Evolutionary conservation across 2,113 vertebrate species (phyloP), one percentile per base, ranked within the genome.

Genomic region (Oreochromis tanganicae): DNA sequence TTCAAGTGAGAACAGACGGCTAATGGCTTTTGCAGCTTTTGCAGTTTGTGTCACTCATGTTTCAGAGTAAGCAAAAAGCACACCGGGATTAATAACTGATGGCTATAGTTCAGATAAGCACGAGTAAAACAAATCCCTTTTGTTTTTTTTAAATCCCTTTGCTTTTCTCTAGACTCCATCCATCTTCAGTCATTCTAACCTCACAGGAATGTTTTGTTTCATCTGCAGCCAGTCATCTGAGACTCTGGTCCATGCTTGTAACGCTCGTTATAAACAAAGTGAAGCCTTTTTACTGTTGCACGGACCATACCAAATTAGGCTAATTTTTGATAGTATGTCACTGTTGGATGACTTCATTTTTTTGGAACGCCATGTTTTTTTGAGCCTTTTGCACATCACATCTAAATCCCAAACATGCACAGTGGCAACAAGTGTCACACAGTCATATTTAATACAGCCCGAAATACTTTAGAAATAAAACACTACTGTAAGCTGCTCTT

Each of bases 231-330:
- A 38, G 48, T 84, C 85, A 80, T 66, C 68, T 50, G 7, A 24
- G 82, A 59, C 59, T 85, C 84, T 79, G 54, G 38, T 46, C 34
- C 34, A 12, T 66, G 61, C 68, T 85, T 48, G 46, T 68, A 84
- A 80, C 17, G 75, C 14, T 57, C 10, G 61, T 16, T 73, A 86
- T 90, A 94, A 92, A 94, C 86, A 90, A 84, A 84, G 32, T 27
- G 13, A 81, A 61, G 38, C 52, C 82, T 63, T 21, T 79, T 71
- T 29, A 71, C 80, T 66, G 80, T 54, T 29, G n/a, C 75, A 38
- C 16, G 9, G 50, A 81, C 80, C 48, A 71, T 83, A 83, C 84
- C 80, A 88, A 90, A 88, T 91, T 83, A 88, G 79, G 79, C 9
- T 71, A 83, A n/a, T 75, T 55, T 79, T 5, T 83, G 17, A 48